Base-by-base conservation (phyloP, 2,888 invertebrate genomes). In the Drosophila nr. perissopoda region DNA sequence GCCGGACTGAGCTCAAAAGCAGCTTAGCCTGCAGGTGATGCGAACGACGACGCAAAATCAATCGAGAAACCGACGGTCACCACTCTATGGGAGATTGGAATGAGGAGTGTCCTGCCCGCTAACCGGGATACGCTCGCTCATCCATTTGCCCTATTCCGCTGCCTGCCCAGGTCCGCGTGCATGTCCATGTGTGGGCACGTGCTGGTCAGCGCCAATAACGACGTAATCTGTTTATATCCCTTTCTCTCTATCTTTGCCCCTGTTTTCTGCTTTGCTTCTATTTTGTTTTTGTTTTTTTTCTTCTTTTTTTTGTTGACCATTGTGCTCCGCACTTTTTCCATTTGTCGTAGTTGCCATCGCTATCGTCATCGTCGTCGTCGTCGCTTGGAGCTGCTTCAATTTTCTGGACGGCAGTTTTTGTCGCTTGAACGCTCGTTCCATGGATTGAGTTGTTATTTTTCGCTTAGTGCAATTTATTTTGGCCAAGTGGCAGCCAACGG, bases 201-300 rank as follows among this genome's bases (percentile, higher is more conserved):
- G 88, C 84, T 85, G 85, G 85, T 90, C 90, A 89, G 74, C 84
- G 82, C 81, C 85, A 86, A 86, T 90, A 86, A 86, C 90, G 88
- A 87, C 86, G 89, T 89, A 90, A 87, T 90, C 87, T 90, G 90
- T 87, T 87, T 87, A 90, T 87, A 89, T 87, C 87, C 90, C 80
- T 87, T 90, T 85, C 71, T 74, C 56, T 64, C 52, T n/a, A 46
- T 46, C 34, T 25, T n/a, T 53, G 25, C 53, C 25, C 36, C 13
- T 56, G 38, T 40, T 40, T 60, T 58, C 29, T 25, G 10, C 48
- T 7, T 38, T 52, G 36, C 38, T 38, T 40, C 36, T 46, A 21
- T 21, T 53, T 27, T 21, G 27, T 56, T 21, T 25, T 57, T 27
- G 51, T 54, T 27, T 18, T 21, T 29, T n/a, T 49, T 40, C 57